A percentile compares a stretch with the other conserved stretches of the same genome.
phyloP scores from a whole-genome alignment of 1,140 invertebrate genomes.

The Diorhabda elongata region DNA sequence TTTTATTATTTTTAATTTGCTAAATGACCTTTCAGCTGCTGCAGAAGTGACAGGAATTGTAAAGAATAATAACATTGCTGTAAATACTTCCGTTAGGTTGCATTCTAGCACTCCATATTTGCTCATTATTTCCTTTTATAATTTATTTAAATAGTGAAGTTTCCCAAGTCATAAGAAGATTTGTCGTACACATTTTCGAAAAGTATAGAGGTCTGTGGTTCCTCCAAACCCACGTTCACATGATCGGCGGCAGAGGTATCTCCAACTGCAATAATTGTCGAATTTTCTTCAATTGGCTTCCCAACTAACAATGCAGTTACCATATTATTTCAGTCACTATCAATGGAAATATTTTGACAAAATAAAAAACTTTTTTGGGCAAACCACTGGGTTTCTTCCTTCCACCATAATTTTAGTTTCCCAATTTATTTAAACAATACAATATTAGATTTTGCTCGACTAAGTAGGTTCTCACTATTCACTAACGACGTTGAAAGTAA shows the following conservation, averaged over 20 bases:
- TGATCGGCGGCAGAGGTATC: constrained; percentile 19
- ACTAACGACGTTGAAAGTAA: no score
- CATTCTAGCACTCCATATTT: constrained; percentile 10
- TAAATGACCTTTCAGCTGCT: no score
- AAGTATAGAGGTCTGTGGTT: constrained; percentile 15
- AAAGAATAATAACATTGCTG: neutral
- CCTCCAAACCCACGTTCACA: constrained; percentile 15
- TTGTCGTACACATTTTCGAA: constrained; percentile 19
- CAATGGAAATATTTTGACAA: constrained; percentile 14
- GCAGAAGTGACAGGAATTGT: no score
- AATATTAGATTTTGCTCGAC: no score
- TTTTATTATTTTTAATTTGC: constrained; percentile 24
- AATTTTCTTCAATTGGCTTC: constrained; percentile 17
- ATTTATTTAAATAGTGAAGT: neutral
- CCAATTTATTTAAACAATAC: no score
- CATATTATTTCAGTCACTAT: constrained; percentile 18
- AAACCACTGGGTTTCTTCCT: neutral
- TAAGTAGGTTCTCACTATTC: no score
- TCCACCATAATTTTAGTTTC: no score
- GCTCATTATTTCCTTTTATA: constrained; percentile 19
- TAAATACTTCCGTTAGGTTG: neutral
- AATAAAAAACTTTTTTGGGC: neutral
- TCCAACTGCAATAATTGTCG: constrained; percentile 19
- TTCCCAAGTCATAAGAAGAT: neutral
- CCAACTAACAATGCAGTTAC: constrained; percentile 17